Conservation (phyloP, 1,140 invertebrate species). For the Carcinoscorpius rotundicauda region DNA sequence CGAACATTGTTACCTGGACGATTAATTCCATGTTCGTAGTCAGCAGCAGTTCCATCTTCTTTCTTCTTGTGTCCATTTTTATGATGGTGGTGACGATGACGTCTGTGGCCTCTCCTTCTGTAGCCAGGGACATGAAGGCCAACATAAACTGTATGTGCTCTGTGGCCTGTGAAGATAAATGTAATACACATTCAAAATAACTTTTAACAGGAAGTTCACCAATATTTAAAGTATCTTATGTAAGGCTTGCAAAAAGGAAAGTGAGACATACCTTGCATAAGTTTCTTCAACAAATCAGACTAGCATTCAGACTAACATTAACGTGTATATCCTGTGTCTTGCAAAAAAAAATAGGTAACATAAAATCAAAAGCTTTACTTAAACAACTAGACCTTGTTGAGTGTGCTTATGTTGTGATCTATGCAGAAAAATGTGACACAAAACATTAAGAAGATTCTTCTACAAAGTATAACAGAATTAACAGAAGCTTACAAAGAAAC, state of each 20-base stretch:
- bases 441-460: too few relatives aligned
- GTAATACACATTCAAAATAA: neutral
- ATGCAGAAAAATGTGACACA: too few relatives aligned
- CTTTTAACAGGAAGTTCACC: neutral
- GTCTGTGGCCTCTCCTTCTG: conserved; percentile 30
- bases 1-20: conserved; percentile 27
- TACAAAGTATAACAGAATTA: too few relatives aligned
- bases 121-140: conserved; percentile 58
- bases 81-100: conserved; percentile 54
- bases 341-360: too few relatives aligned
- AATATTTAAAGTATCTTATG: neutral
- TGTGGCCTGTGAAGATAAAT: conserved; percentile 49
- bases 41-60: conserved; percentile 28
- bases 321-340: too few relatives aligned
- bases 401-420: too few relatives aligned
- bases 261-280: neutral
- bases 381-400: too few relatives aligned
- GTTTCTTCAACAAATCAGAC: neutral
- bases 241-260: neutral
- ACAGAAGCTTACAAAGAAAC: too few relatives aligned
- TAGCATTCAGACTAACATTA: too few relatives aligned
- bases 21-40: conserved; percentile 17
- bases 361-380: too few relatives aligned
- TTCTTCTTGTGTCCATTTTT: conserved; percentile 51
- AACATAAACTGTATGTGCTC: conserved; percentile 75